Percentiles rank a stretch among this genome's conserved stretches.
Conservation (phyloP, 2,797 vertebrate genomes). For the Spondyliosoma cantharus region DNA sequence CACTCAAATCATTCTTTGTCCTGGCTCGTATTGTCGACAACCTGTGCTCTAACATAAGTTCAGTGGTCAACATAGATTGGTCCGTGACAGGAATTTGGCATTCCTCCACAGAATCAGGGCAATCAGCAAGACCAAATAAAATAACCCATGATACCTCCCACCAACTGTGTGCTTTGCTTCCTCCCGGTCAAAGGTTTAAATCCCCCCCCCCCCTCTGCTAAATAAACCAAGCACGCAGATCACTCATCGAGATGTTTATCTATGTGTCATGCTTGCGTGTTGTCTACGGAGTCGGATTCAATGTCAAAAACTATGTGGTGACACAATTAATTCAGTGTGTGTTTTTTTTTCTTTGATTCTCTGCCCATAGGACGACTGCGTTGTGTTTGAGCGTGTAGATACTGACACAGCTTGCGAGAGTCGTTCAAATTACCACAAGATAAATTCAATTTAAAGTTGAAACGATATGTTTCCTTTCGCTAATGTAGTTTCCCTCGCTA, state of each 20-base stretch:
- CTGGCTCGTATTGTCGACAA: neutral
- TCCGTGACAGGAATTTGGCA: constrained; percentile 14
- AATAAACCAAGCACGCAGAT: constrained; percentile 1
- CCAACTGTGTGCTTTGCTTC: constrained; percentile 10
- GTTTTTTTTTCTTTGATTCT: neutral
- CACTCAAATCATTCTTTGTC: neutral
- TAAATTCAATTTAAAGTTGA: neutral
- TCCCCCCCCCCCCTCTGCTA: neutral
- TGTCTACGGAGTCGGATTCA: neutral
- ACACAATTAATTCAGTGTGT: neutral
- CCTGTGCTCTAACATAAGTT: neutral
- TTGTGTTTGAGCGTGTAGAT: neutral
- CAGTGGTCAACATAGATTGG: neutral
- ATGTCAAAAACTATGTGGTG: neutral
- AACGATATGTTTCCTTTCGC: constrained; percentile 5
- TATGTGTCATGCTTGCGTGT: neutral
- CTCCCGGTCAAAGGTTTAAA: constrained; percentile 54
- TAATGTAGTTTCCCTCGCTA: neutral
- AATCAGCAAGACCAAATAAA: neutral
- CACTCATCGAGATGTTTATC: neutral
- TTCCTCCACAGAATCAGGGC: neutral
- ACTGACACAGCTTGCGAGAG: neutral
- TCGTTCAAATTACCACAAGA: neutral
- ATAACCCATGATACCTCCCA: constrained; percentile 5
- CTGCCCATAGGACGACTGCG: neutral